Conservation (phyloP, 2,797 vertebrate genomes). For the Coranthus polyacanthus region DNA sequence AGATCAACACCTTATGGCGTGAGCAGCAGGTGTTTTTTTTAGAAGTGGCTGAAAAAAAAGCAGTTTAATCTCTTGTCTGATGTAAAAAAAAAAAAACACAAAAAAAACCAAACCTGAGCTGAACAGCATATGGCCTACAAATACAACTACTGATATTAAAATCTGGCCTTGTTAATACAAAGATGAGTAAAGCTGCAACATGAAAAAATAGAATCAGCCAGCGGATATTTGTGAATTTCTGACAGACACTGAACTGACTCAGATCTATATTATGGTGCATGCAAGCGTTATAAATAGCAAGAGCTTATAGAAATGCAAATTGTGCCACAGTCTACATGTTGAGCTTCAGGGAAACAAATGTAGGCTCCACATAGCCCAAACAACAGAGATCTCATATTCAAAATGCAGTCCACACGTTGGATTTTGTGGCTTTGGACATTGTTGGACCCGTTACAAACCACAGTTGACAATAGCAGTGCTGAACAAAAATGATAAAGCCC, state of each 20-base stretch:
- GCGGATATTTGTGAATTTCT: constrained; percentile 28
- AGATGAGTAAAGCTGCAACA: constrained; percentile 14
- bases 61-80: not conserved
- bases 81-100: not conserved
- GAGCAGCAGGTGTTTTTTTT: not conserved
- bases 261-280: constrained; percentile 36
- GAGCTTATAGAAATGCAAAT: constrained; percentile 49
- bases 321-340: constrained; percentile 10
- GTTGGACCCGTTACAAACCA: constrained; percentile 50
- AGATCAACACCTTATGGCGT: constrained; percentile 1
- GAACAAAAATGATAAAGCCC: constrained; percentile 50
- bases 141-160: constrained; percentile 14
- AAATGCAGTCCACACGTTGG: constrained; percentile 20
- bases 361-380: constrained; percentile 11
- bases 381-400: constrained; percentile 26
- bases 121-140: constrained; percentile 1
- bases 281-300: constrained; percentile 42
- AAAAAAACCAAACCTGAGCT: not conserved
- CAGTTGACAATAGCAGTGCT: constrained; percentile 59
- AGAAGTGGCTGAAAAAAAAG: not conserved
- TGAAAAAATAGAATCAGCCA: constrained; percentile 40
- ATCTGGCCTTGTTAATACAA: constrained; percentile 26
- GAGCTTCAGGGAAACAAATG: constrained; percentile 17
- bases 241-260: constrained; percentile 38
- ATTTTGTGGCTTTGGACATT: constrained; percentile 25